Base-by-base conservation (phyloP, 2,797 vertebrate species). In the Pipistrellus pipistrellus region DNA sequence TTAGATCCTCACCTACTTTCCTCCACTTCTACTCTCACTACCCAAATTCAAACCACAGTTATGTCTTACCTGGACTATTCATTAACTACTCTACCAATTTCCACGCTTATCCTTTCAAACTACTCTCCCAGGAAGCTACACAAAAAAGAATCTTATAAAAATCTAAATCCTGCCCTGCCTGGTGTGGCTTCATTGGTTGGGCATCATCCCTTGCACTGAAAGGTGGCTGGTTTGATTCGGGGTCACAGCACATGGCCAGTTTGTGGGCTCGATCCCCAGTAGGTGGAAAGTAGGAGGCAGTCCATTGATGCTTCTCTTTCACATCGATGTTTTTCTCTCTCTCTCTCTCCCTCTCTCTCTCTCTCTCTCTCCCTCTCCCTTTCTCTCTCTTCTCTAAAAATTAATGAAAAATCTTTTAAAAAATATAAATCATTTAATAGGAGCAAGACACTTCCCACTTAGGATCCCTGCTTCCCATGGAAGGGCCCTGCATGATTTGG, bases 401-500 rank as follows among this genome's bases (percentile, higher is more conserved):
- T 27, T 30, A 62, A 62, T 27, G 25, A 30, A 62, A 62, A 62
- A 17, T 64, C 14, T 30, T 17, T 83, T 35, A 13, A 14, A 46
- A 96, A 80, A 53, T 68, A 10, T 69, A 51, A 76, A 38, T 88
- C 80, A 12, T 51, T 9, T 41, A 3, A 12, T 15, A 68, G 55
- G 17, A 88, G 23, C n/a, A 80, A 81, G 35, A 68, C 0, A 25
- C 4, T 64, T 62, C 9, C 30, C 14, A 30, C 21, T 12, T 76
- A 8, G 18, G 23, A 15, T 35, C 44, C n/a, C 55, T 48, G 25
- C 18, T 83, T 71, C 46, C 53, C 0, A 0, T 14, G 17, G 38
- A 27, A 46, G 10, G 35, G 2, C 3, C 14, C 32, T 32, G 6
- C 0, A 0, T 8, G 17, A 4, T 27, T 27, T 32, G 10, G 6